Conservation (phyloP, 2,113 vertebrate species). For the Rhinopomastus cyanomelas region DNA sequence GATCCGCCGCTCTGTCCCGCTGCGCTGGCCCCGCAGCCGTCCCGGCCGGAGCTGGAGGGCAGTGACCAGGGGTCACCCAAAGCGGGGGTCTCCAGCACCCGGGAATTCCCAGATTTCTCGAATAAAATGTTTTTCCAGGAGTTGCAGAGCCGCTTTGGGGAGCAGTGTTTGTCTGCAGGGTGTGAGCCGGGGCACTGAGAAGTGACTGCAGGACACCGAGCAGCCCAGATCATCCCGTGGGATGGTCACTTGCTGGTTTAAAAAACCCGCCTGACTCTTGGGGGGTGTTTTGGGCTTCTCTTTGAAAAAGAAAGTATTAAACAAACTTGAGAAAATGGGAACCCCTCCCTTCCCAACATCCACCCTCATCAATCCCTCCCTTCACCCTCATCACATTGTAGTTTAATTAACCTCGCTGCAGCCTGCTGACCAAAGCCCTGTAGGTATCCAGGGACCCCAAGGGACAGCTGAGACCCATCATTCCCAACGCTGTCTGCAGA, state of each 20-base stretch:
- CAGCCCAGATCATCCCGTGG: accelerated
- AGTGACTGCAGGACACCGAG: accelerated
- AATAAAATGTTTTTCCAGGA: neutral
- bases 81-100: accelerated
- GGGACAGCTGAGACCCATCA: neutral
- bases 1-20: neutral
- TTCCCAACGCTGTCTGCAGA: neutral
- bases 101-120: accelerated
- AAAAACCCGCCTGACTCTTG: neutral
- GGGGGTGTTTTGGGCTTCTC: neutral
- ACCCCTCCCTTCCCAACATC: neutral
- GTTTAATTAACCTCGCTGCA: neutral
- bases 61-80: accelerated
- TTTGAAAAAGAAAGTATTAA: neutral
- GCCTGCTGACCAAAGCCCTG: neutral
- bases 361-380: no score
- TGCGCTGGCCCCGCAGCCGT: neutral
- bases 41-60: accelerated
- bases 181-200: accelerated
- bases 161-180: accelerated
- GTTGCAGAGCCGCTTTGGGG: neutral
- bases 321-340: neutral
- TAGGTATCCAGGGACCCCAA: neutral
- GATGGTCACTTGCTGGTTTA: neutral
- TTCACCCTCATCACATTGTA: neutral